Evolutionary conservation across 1,140 invertebrate genomes (phyloP).

Genomic region (Zophobas morio): DNA sequence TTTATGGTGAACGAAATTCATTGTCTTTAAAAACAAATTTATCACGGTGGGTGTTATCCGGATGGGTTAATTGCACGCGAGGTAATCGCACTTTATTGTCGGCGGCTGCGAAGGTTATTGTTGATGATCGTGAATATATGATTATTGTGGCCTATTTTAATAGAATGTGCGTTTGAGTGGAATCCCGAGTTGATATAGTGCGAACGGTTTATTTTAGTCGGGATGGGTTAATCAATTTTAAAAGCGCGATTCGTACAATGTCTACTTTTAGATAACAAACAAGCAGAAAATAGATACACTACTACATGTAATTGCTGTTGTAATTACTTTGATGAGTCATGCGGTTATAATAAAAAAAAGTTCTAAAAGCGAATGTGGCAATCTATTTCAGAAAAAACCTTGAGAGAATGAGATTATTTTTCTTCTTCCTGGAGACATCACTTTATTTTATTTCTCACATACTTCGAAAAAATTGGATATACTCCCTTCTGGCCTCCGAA

Average conservation of each 20-base stretch:
- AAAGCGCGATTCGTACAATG: slow-evolving; percentile 10
- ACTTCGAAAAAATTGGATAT: no score
- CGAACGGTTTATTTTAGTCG: background rate
- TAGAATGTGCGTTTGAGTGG: background rate
- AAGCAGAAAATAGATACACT: slow-evolving; percentile 10
- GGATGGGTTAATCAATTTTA: slow-evolving; percentile 10
- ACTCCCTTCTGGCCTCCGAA: no score
- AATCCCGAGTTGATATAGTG: background rate
- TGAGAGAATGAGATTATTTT: no score
- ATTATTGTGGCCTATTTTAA: background rate
- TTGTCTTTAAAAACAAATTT: slow-evolving; percentile 36
- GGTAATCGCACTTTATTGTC: slow-evolving; percentile 7
- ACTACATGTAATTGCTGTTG: background rate
- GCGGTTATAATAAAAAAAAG: background rate
- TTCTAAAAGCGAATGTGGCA: no score
- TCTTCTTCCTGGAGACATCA: no score
- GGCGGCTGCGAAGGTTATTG: background rate
- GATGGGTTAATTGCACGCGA: background rate
- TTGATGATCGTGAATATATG: background rate
- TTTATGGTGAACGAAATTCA: slow-evolving; percentile 14
- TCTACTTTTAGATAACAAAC: slow-evolving; percentile 26
- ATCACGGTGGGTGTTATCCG: slow-evolving; percentile 3
- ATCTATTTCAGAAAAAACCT: no score
- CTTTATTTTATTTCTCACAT: no score
- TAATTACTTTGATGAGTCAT: background rate